Percentiles rank a stretch among this genome's conserved stretches.
Evolutionary conservation across 2,888 invertebrate genomes (phyloP).

Genomic region (Crematogaster levior): DNA sequence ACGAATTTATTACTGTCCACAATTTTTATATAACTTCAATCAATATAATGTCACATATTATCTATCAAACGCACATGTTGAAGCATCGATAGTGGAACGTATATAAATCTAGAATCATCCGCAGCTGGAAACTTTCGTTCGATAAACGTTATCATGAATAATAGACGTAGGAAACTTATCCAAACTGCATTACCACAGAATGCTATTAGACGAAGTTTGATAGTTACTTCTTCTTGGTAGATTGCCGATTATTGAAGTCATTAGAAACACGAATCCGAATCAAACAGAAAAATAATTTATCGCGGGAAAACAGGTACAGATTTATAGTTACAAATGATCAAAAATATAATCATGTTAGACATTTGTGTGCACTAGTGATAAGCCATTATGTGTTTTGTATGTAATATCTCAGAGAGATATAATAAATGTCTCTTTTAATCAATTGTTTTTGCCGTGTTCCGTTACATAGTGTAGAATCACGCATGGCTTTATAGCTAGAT

Average conservation of each 20-base stretch:
- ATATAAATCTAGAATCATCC: slow-evolving; percentile 51
- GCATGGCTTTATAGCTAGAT: slow-evolving; percentile 31
- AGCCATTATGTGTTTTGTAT: neutral
- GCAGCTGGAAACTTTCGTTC: slow-evolving; percentile 51
- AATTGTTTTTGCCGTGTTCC: neutral
- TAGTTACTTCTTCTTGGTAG: slow-evolving; percentile 46
- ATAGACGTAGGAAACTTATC: slow-evolving; percentile 52
- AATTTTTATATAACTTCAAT: slow-evolving; percentile 19
- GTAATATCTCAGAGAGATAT: neutral
- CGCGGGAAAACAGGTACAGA: neutral
- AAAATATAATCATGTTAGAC: neutral
- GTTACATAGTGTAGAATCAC: neutral
- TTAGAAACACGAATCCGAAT: slow-evolving; percentile 8
- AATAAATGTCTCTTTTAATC: neutral
- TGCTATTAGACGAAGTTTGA: slow-evolving; percentile 50
- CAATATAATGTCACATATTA: slow-evolving; percentile 30
- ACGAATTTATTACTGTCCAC: neutral
- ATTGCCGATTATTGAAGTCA: slow-evolving; percentile 42
- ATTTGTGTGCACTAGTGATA: neutral
- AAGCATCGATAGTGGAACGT: slow-evolving; percentile 23
- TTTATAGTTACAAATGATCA: neutral
- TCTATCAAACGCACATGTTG: slow-evolving; percentile 22
- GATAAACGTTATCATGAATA: slow-evolving; percentile 57
- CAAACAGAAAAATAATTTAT: slow-evolving; percentile 14
- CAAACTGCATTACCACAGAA: slow-evolving; percentile 54